Percentiles rank a stretch among this genome's conserved stretches.
Evolutionary conservation across 1,140 invertebrate genomes (phyloP).

Genomic region (Cydia strobilella): DNA sequence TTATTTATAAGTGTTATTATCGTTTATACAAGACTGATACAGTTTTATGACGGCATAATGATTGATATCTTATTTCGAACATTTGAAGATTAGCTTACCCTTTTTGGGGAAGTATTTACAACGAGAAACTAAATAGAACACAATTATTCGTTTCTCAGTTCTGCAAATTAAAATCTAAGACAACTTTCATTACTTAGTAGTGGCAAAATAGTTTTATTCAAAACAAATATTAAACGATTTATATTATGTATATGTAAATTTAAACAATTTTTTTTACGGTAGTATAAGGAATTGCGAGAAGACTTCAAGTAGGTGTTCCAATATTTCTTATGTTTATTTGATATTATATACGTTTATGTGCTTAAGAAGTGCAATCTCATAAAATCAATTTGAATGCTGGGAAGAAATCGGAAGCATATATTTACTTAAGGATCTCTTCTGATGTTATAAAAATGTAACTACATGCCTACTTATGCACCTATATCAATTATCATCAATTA

Average conservation of each 20-base stretch:
- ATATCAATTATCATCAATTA: conserved; percentile 5
- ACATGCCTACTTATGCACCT: conserved; percentile 13
- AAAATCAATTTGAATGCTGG: conserved; percentile 4
- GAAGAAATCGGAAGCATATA: conserved; percentile 15
- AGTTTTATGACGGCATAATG: conserved; percentile 39
- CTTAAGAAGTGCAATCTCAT: conserved; percentile 19
- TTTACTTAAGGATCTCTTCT: conserved; percentile 5
- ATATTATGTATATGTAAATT: background rate
- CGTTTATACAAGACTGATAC: conserved; percentile 56
- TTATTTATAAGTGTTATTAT: conserved; percentile 54
- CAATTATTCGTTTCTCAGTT: conserved; percentile 15
- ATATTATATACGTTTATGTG: background rate
- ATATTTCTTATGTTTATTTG: conserved; percentile 6
- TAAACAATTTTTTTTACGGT: conserved; percentile 8
- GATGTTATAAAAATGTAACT: conserved; percentile 5
- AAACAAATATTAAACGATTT: background rate
- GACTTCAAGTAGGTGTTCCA: conserved; percentile 52
- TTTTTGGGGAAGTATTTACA: conserved; percentile 44
- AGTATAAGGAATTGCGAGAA: conserved; percentile 67
- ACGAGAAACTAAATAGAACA: conserved; percentile 29
- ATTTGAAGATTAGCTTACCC: conserved; percentile 32
- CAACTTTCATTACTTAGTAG: background rate
- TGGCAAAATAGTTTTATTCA: background rate
- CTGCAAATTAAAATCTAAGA: conserved; percentile 10
- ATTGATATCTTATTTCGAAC: conserved; percentile 35